Conservation (phyloP, 2,113 vertebrate species). For the Regulus satrapa region DNA sequence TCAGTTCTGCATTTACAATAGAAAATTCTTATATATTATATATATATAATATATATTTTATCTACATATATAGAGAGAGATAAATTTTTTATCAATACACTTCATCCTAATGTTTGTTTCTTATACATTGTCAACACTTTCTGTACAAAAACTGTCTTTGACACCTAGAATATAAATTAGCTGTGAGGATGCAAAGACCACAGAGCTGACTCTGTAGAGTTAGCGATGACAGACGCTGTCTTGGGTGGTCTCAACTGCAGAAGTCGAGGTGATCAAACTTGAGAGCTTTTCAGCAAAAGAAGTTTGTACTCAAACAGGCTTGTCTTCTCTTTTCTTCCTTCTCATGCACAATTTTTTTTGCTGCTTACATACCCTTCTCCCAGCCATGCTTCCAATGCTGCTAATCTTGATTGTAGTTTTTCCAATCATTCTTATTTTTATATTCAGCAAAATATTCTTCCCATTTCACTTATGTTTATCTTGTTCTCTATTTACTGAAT, state of each 20-base stretch:
- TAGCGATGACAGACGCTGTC: neutral
- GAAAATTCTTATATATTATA: too few relatives aligned
- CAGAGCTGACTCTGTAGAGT: neutral
- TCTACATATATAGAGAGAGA: too few relatives aligned
- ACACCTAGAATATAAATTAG: neutral
- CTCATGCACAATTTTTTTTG: neutral
- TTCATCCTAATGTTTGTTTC: neutral
- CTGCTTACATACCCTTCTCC: neutral
- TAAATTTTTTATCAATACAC: neutral
- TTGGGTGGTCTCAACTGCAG: neutral
- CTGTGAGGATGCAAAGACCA: neutral
- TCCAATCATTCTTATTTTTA: neutral
- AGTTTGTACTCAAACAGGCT: neutral
- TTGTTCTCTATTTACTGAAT: neutral
- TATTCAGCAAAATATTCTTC: neutral
- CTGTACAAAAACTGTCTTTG: neutral
- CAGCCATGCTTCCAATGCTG: neutral
- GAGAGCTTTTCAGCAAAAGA: neutral
- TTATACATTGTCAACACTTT: neutral
- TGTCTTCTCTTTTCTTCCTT: neutral
- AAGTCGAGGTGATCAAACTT: neutral
- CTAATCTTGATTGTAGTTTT: neutral
- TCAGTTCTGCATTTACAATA: neutral
- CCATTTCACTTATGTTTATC: neutral
- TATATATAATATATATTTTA: too few relatives aligned